Evolutionary conservation across 2,113 vertebrate genomes (phyloP).

Genomic region (Probosciger aterrimus): DNA sequence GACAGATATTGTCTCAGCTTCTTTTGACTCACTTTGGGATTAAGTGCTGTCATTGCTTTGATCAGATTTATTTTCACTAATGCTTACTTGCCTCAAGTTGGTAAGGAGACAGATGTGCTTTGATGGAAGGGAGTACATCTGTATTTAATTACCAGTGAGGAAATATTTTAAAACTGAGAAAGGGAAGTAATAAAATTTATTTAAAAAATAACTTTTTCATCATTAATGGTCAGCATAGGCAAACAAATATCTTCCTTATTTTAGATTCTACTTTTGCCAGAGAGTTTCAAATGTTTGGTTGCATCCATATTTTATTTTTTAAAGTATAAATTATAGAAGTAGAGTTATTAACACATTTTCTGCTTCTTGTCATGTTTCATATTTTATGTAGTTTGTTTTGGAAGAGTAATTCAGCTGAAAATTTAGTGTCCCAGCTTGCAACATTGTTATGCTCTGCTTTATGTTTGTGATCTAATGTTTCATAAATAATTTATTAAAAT

Average conservation of each 20-base stretch:
- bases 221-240: background rate
- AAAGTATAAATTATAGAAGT: background rate
- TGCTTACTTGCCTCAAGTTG: background rate
- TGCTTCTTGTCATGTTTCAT: background rate
- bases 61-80: background rate
- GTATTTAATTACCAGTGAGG: background rate
- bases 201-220: background rate
- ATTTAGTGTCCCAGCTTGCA: background rate
- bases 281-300: background rate
- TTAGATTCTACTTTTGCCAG: background rate
- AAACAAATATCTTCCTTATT: background rate
- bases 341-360: background rate
- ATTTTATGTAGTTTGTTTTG: background rate
- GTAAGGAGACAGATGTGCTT: background rate
- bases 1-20: background rate
- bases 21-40: background rate
- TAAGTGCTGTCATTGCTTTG: background rate
- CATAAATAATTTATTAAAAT: slow-evolving; percentile 7
- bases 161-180: background rate
- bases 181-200: background rate
- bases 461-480: background rate
- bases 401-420: background rate
- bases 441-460: background rate
- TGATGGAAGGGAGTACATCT: background rate
- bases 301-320: background rate